A percentile compares a stretch with the other conserved stretches of the same genome.
These are phyloP conservation scores for Nasonovia ribisnigri DNA, from an alignment of 2,888 invertebrate genomes.

Conservation along the genomic window DNA sequence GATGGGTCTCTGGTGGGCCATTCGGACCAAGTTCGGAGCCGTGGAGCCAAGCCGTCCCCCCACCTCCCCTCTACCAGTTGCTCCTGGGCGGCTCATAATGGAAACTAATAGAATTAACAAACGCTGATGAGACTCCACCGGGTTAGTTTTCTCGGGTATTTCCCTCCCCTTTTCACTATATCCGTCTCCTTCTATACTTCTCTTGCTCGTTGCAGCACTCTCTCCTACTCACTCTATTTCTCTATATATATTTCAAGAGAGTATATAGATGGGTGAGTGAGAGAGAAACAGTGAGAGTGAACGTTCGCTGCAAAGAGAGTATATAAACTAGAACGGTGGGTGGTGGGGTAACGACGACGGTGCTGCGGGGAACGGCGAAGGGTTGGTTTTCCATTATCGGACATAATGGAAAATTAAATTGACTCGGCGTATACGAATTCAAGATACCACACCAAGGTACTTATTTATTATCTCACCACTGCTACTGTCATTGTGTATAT, in stretches of 20 bases:
- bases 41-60: constrained; percentile 24
- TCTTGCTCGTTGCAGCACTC: not conserved
- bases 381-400: constrained; percentile 64
- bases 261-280: not conserved
- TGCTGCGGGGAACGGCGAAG: not conserved
- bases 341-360: not conserved
- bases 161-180: not conserved
- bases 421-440: constrained; percentile 50
- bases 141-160: constrained; percentile 58
- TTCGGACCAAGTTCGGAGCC: constrained; percentile 65
- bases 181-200: constrained; percentile 32
- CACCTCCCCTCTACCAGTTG: constrained; percentile 25
- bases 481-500: not conserved
- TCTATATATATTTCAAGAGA: not conserved
- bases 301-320: constrained; percentile 1
- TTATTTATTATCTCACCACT: constrained; percentile 38
- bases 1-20: constrained; percentile 67
- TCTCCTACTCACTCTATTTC: not conserved
- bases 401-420: constrained; percentile 65
- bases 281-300: not conserved
- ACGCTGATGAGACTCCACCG: constrained; percentile 65
- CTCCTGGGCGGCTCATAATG: constrained; percentile 65
- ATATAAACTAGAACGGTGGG: not conserved
- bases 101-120: constrained; percentile 67
- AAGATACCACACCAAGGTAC: constrained; percentile 49